Conservation (phyloP, 2,888 invertebrate species). For the Rhamnusium bicolor region DNA sequence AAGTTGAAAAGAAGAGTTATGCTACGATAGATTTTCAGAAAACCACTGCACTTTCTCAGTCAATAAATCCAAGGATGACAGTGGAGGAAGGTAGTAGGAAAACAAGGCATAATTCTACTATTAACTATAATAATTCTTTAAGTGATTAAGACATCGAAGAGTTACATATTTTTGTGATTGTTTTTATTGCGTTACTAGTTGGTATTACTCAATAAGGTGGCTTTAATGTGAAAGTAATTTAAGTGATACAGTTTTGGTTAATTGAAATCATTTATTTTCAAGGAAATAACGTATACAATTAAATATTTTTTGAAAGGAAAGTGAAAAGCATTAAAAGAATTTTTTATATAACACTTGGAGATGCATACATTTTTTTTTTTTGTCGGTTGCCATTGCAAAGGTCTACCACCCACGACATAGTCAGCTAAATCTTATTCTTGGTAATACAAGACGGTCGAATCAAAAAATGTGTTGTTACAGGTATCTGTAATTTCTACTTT, state of each 20-base stretch:
- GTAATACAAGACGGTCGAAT: too few relatives aligned
- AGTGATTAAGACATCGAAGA: slow-evolving; percentile 71
- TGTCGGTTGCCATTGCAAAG: too few relatives aligned
- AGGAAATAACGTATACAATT: background rate
- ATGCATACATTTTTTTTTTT: too few relatives aligned
- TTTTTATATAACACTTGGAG: too few relatives aligned
- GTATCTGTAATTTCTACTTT: too few relatives aligned
- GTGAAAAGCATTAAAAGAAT: too few relatives aligned
- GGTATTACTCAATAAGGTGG: slow-evolving; percentile 47
- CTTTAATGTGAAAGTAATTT: slow-evolving; percentile 4
- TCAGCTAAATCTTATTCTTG: too few relatives aligned
- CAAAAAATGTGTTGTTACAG: too few relatives aligned
- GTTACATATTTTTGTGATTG: slow-evolving; percentile 44
- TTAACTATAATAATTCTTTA: slow-evolving; percentile 76
- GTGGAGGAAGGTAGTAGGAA: slow-evolving; percentile 86
- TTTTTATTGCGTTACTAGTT: slow-evolving; percentile 32
- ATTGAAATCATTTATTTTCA: background rate
- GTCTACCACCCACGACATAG: too few relatives aligned
- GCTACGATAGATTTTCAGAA: slow-evolving; percentile 96
- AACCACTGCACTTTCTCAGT: slow-evolving; percentile 90
- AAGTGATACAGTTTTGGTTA: background rate
- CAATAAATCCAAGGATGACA: slow-evolving; percentile 80
- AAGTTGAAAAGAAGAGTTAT: slow-evolving; percentile 78
- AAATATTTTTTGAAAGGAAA: too few relatives aligned
- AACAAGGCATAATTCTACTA: slow-evolving; percentile 87